These are phyloP conservation scores for Trachelus tabidus DNA, from an alignment of 2,888 invertebrate genomes.

Conservation along the genomic window DNA sequence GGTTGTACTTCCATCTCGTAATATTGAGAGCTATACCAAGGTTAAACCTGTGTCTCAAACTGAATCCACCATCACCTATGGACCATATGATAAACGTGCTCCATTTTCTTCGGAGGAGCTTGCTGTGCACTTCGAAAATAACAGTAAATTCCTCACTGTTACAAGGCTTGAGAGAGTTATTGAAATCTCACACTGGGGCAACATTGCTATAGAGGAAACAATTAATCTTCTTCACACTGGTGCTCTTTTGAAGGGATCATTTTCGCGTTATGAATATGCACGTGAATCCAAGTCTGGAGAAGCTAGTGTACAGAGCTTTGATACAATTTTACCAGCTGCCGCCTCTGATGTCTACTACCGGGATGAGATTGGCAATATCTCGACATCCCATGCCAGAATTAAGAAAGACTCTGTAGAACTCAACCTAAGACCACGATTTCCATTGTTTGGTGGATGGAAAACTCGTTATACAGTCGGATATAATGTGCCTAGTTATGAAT, in stretches of 20 bases:
- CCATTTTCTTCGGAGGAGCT: conserved; percentile 75
- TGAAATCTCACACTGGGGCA: conserved; percentile 99
- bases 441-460: conserved; percentile 98
- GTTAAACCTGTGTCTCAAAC: conserved; percentile 82
- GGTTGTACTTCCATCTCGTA: conserved; percentile 81
- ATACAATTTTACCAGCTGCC: conserved; percentile 85
- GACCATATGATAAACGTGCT: conserved; percentile 84
- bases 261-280: conserved; percentile 98
- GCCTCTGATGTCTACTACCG: conserved; percentile 97
- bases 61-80: conserved; percentile 87
- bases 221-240: conserved; percentile 94
- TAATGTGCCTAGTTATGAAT: conserved; percentile 97
- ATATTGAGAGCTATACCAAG: conserved; percentile 85
- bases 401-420: conserved; percentile 94
- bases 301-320: conserved; percentile 92
- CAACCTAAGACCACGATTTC: conserved; percentile 96
- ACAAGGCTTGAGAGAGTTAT: conserved; percentile 86
- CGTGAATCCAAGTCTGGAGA: conserved; percentile 89
- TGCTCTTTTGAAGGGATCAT: conserved; percentile 86
- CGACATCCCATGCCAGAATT: conserved; percentile 91
- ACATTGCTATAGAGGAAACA: conserved; percentile 96
- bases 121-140: conserved; percentile 93
- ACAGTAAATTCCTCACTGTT: conserved; percentile 95
- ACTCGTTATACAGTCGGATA: conserved; percentile 97
- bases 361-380: conserved; percentile 99